These are phyloP conservation scores for Pyrrhosoma nymphula DNA, from an alignment of 2,888 invertebrate species.

Conservation along the genomic window DNA sequence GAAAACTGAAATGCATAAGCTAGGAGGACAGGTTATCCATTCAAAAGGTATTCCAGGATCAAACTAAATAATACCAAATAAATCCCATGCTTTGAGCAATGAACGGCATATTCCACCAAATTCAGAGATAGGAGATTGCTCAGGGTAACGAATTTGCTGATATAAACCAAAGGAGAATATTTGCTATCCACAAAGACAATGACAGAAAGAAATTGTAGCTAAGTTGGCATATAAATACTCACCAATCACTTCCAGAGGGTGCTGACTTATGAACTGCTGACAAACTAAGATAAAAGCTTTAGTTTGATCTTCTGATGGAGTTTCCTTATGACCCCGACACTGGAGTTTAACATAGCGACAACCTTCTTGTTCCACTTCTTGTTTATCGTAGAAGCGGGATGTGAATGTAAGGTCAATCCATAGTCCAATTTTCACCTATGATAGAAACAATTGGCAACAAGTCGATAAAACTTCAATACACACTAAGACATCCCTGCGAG, in stretches of 20 bases:
- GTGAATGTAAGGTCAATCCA: slow-evolving; percentile 99
- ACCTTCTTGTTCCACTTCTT: slow-evolving; percentile 86
- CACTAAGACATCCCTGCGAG: background rate
- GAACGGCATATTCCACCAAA: too few species aligned
- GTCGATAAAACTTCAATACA: background rate
- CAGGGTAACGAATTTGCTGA: too few species aligned
- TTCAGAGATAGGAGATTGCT: too few species aligned
- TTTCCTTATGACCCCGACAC: slow-evolving; percentile 95
- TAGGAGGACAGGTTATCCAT: too few species aligned
- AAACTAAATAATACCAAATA: too few species aligned
- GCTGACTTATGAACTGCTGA: slow-evolving; percentile 86
- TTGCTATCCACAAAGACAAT: too few species aligned
- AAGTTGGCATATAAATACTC: slow-evolving; percentile 68
- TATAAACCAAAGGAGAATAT: too few species aligned
- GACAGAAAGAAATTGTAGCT: too few species aligned
- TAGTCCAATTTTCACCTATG: slow-evolving; percentile 93
- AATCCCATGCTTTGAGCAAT: too few species aligned
- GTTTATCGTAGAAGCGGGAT: slow-evolving; percentile 92
- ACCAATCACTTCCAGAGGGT: slow-evolving; percentile 89
- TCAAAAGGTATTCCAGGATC: too few species aligned
- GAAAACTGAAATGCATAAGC: too few species aligned
- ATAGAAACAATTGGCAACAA: slow-evolving; percentile 38
- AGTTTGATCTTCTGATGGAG: slow-evolving; percentile 92
- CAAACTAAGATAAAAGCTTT: slow-evolving; percentile 90
- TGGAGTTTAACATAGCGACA: slow-evolving; percentile 93